phyloP scores from a whole-genome alignment of 2,797 vertebrate genomes.

The Chaetophractus vellerosus region DNA sequence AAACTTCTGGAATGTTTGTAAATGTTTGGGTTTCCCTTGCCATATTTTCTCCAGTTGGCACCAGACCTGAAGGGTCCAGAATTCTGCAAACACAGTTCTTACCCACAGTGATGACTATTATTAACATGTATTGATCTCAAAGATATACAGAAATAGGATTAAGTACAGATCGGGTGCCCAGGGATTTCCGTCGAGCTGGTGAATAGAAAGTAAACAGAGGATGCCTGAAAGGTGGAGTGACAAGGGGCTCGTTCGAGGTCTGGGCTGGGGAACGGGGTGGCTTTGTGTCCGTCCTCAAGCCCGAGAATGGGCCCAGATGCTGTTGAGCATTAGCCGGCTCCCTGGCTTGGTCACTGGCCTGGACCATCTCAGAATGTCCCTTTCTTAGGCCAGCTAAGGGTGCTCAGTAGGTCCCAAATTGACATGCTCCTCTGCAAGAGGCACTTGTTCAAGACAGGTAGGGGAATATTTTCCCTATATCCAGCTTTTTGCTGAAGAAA shows the following conservation, averaged over 20 bases:
- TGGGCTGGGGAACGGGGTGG: not conserved
- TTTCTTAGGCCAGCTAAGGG: not conserved
- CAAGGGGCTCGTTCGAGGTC: not conserved
- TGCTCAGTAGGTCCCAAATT: not conserved
- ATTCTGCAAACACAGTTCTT: conserved; percentile 37
- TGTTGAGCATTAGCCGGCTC: not conserved
- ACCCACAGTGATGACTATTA: conserved; percentile 16
- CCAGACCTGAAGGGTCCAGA: conserved; percentile 62
- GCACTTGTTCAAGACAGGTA: not conserved
- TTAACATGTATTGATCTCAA: conserved; percentile 58
- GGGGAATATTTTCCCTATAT: not conserved
- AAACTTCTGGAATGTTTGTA: conserved; percentile 74
- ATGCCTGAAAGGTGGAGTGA: not conserved
- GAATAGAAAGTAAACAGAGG: conserved; percentile 62
- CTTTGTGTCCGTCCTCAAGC: conserved; percentile 40
- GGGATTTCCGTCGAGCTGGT: conserved; percentile 42
- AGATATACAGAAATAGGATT: conserved; percentile 54
- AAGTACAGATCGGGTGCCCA: conserved; percentile 21
- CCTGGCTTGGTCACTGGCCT: not conserved
- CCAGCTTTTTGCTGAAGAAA: not conserved
- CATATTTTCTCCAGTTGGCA: conserved; percentile 75
- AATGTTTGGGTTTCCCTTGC: conserved; percentile 75
- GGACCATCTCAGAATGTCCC: not conserved
- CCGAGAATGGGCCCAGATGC: not conserved
- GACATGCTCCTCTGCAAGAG: not conserved